phyloP scores from a whole-genome alignment of 2,797 vertebrate species.

The Telmatherina bonti region DNA sequence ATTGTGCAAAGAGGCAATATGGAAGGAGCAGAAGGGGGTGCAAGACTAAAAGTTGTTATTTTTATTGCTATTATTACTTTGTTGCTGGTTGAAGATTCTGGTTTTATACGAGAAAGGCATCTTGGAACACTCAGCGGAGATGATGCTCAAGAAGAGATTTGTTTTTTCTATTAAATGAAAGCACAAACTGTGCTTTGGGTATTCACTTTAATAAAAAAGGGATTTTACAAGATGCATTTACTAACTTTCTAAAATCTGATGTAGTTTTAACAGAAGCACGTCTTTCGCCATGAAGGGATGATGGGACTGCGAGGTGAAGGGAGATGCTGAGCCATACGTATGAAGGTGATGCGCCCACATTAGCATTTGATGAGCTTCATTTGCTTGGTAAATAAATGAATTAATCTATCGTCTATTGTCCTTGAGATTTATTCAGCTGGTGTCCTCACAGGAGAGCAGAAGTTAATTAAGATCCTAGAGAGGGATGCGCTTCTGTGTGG shows the following conservation, averaged over 20 bases:
- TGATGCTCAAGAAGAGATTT: slow-evolving; percentile 9
- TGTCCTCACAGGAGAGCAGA: slow-evolving; percentile 70
- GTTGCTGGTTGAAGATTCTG: neutral
- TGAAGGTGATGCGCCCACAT: slow-evolving; percentile 62
- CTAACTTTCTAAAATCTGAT: slow-evolving; percentile 5
- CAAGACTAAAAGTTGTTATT: neutral
- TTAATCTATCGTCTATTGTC: slow-evolving; percentile 77
- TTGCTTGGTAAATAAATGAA: slow-evolving; percentile 78
- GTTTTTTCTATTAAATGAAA: slow-evolving; percentile 16
- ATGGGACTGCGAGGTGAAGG: slow-evolving; percentile 5
- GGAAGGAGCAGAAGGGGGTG: neutral
- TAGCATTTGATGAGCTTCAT: slow-evolving; percentile 71
- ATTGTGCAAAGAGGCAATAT: slow-evolving; percentile 15
- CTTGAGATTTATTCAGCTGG: slow-evolving; percentile 76
- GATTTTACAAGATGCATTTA: slow-evolving; percentile 7
- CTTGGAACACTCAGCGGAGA: slow-evolving; percentile 7
- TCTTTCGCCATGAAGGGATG: slow-evolving; percentile 23
- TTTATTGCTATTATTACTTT: neutral
- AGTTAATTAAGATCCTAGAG: slow-evolving; percentile 76
- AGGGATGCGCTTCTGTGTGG: slow-evolving; percentile 51
- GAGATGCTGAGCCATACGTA: slow-evolving; percentile 54
- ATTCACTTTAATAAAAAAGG: slow-evolving; percentile 17
- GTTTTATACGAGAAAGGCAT: slow-evolving; percentile 7
- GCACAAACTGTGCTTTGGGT: neutral
- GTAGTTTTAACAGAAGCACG: slow-evolving; percentile 17